phyloP scores from a whole-genome alignment of 2,113 vertebrate species.

The Anguilla japonica region DNA sequence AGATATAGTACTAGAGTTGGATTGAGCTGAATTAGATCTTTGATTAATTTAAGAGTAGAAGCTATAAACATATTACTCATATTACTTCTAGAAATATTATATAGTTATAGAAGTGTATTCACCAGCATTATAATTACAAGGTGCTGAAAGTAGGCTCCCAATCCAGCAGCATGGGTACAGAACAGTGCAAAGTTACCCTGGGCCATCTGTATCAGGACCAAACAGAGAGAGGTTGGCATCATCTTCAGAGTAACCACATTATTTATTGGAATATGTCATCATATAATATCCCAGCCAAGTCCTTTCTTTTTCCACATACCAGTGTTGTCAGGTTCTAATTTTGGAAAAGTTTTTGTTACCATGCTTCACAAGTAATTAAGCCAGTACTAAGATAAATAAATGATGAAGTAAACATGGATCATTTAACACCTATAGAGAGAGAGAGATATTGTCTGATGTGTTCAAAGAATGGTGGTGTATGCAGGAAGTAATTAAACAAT shows the following conservation, averaged over 20 bases:
- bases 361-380: background rate
- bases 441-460: no score
- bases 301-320: background rate
- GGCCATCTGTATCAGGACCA: slow-evolving; percentile 46
- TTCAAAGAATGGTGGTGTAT: no score
- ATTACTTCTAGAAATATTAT: slow-evolving; percentile 33
- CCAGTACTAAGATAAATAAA: no score
- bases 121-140: slow-evolving; percentile 64
- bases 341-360: background rate
- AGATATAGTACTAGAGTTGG: no score
- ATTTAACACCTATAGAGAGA: no score
- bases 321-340: background rate
- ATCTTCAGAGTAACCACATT: background rate
- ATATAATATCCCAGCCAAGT: background rate
- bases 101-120: slow-evolving; percentile 18
- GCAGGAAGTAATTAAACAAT: no score
- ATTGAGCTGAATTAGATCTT: no score
- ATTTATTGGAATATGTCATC: background rate
- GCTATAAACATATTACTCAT: slow-evolving; percentile 18
- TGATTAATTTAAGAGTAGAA: background rate
- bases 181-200: slow-evolving; percentile 66
- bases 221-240: background rate
- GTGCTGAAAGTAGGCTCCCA: slow-evolving; percentile 59
- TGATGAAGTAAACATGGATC: no score
- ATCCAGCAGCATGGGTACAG: slow-evolving; percentile 52